phyloP scores from a whole-genome alignment of 2,797 vertebrate genomes.

The Argyrosomus regius region DNA sequence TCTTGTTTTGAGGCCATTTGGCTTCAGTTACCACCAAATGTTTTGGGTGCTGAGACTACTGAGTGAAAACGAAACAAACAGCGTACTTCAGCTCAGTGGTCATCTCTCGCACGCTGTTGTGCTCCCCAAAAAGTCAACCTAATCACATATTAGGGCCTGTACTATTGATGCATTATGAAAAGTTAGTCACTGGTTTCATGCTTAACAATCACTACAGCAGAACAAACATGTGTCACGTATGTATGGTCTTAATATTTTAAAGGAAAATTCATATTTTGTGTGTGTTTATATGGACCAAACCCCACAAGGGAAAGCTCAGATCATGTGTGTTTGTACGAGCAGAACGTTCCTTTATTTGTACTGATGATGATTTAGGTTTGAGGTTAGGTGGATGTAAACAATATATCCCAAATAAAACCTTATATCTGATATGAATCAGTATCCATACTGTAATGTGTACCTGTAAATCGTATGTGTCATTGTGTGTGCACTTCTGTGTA shows the following conservation, averaged over 20 bases:
- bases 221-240: conserved; percentile 5
- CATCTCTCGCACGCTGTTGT: conserved; percentile 4
- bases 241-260: neutral
- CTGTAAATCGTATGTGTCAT: conserved; percentile 50
- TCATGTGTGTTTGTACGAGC: neutral
- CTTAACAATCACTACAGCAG: neutral
- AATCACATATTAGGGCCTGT: neutral
- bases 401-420: conserved; percentile 23
- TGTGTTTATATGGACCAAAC: neutral
- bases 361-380: neutral
- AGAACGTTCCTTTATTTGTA: neutral
- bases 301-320: neutral
- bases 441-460: conserved; percentile 30
- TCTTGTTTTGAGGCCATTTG: conserved; percentile 45
- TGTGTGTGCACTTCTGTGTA: conserved; percentile 50
- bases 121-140: neutral
- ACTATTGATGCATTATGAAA: neutral
- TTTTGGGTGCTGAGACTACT: conserved; percentile 34
- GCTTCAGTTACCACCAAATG: conserved; percentile 53
- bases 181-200: neutral
- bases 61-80: conserved; percentile 33
- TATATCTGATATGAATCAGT: conserved; percentile 26
- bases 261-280: neutral
- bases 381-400: conserved; percentile 13
- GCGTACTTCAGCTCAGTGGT: conserved; percentile 11